A percentile compares a stretch with the other conserved stretches of the same genome.
These are phyloP conservation scores for Umimayanthus kanabou DNA, from an alignment of 92 coral and sea anemone genomes.

Conservation along the genomic window DNA sequence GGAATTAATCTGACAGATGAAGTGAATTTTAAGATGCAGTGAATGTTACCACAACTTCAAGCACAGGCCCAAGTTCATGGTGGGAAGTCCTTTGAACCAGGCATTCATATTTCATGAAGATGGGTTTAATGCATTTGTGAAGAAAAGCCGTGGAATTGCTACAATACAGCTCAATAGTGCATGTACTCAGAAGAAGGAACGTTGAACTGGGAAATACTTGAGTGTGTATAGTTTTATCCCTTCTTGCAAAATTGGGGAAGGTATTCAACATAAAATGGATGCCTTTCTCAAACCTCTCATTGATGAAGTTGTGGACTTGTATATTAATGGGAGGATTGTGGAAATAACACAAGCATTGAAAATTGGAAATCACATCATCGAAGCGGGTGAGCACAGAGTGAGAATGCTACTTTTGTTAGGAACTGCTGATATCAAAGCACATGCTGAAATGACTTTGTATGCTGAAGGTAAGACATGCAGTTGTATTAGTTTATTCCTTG, in stretches of 20 bases:
- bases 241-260: slow-evolving; percentile 48
- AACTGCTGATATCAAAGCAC: slow-evolving; percentile 52
- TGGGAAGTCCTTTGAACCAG: no score
- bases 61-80: no score
- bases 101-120: no score
- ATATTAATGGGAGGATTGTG: slow-evolving; percentile 21
- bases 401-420: slow-evolving; percentile 46
- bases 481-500: no score
- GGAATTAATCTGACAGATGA: no score
- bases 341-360: background rate
- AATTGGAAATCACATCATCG: background rate
- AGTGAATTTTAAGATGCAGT: no score
- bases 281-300: slow-evolving; percentile 57
- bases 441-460: slow-evolving; percentile 43
- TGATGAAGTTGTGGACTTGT: slow-evolving; percentile 44
- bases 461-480: slow-evolving; percentile 37
- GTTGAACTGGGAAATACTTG: slow-evolving; percentile 23
- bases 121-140: slow-evolving; percentile 33
- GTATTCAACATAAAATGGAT: slow-evolving; percentile 57
- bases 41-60: no score
- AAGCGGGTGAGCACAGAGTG: slow-evolving; percentile 41
- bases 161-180: slow-evolving; percentile 46
- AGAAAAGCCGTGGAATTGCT: slow-evolving; percentile 50
- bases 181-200: slow-evolving; percentile 45
- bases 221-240: slow-evolving; percentile 46